Conservation (phyloP, 2,113 vertebrate species). For the Shinisaurus crocodilurus region DNA sequence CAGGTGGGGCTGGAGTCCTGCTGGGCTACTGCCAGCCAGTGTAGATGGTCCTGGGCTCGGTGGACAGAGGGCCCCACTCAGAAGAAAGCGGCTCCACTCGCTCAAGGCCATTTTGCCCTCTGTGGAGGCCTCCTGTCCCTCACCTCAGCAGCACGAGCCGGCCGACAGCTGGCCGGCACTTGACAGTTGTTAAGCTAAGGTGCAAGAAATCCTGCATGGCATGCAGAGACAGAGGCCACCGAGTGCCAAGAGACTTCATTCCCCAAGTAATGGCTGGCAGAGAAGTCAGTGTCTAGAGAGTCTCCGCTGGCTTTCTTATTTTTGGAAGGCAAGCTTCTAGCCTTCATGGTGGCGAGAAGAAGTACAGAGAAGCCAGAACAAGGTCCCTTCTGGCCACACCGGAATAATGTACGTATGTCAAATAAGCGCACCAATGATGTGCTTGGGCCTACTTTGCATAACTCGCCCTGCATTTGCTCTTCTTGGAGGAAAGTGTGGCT, state of each 20-base stretch:
- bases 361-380: background rate
- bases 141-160: too few relatives aligned
- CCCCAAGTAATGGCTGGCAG: background rate
- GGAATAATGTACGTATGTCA: constrained; percentile 2
- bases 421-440: background rate
- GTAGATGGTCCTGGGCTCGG: background rate
- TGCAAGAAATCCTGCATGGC: background rate
- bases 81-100: background rate
- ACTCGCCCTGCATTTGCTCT: background rate
- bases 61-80: background rate
- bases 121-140: background rate
- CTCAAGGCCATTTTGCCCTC: background rate
- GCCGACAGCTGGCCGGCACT: background rate
- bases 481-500: background rate
- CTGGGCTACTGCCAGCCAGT: background rate
- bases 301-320: background rate
- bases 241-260: background rate
- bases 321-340: background rate
- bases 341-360: background rate
- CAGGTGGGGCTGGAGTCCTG: background rate
- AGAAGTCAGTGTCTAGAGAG: background rate
- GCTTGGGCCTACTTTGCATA: background rate
- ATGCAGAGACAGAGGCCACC: background rate
- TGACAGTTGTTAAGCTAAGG: background rate
- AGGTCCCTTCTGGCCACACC: background rate